These are phyloP conservation scores for Erythrolamprus reginae DNA, from an alignment of 2,113 vertebrate genomes.

Conservation along the genomic window DNA sequence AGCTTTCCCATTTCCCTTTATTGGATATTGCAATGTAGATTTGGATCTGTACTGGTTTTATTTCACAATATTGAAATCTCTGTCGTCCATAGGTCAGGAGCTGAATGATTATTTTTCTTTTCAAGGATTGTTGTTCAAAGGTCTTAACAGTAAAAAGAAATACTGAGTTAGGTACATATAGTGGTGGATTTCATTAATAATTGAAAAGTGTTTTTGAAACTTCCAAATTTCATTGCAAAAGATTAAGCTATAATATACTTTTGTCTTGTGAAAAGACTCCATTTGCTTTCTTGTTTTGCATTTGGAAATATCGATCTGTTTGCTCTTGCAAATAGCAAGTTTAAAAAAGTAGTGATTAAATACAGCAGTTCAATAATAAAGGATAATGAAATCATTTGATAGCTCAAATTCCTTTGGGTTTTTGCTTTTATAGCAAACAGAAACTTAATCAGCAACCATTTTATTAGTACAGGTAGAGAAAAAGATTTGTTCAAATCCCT, in stretches of 20 bases:
- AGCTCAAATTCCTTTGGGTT: not conserved
- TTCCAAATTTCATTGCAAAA: not conserved
- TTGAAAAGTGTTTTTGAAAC: slow-evolving; percentile 16
- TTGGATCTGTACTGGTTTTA: not conserved
- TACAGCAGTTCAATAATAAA: not conserved
- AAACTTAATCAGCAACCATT: not conserved
- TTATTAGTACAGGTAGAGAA: not conserved
- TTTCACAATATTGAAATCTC: not conserved
- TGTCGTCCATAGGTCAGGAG: slow-evolving; percentile 24
- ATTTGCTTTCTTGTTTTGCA: not conserved
- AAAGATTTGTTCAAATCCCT: not conserved
- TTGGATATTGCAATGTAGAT: not conserved
- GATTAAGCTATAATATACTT: not conserved
- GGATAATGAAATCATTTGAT: not conserved
- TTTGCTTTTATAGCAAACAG: not conserved
- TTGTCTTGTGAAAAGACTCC: not conserved
- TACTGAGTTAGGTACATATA: not conserved
- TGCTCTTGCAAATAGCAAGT: not conserved
- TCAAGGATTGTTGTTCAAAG: not conserved
- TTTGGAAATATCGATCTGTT: not conserved
- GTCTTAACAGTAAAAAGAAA: not conserved
- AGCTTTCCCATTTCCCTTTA: not conserved
- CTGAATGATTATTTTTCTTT: slow-evolving; percentile 22
- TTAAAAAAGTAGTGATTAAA: not conserved
- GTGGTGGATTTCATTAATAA: not conserved